Evolutionary conservation across 2,888 invertebrate genomes (phyloP).

Genomic region (Notodonta ziczac): DNA sequence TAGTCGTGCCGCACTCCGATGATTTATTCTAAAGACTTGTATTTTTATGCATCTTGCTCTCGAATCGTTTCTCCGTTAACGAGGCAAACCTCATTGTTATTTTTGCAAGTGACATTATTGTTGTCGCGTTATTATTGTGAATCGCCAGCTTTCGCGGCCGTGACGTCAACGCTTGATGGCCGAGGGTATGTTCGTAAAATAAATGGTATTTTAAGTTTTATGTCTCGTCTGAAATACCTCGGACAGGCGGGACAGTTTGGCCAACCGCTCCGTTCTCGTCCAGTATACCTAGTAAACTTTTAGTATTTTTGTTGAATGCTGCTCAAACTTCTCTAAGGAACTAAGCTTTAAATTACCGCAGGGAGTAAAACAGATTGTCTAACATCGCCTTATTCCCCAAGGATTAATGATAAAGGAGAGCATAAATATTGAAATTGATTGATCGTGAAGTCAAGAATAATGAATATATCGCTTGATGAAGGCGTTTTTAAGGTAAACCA

Average conservation of each 20-base stretch:
- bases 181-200: slow-evolving; percentile 7
- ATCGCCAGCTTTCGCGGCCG: slow-evolving; percentile 15
- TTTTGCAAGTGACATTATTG: slow-evolving; percentile 33
- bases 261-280: no score
- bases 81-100: slow-evolving; percentile 31
- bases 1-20: neutral
- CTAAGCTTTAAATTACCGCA: no score
- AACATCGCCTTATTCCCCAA: no score
- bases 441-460: no score
- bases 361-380: no score
- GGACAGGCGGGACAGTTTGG: neutral
- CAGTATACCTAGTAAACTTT: no score
- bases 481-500: no score
- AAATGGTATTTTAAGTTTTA: neutral
- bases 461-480: no score
- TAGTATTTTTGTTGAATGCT: no score
- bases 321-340: no score
- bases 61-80: neutral
- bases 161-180: slow-evolving; percentile 38
- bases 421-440: no score
- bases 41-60: slow-evolving; percentile 17
- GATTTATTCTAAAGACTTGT: neutral
- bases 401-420: no score
- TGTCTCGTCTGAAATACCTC: neutral
- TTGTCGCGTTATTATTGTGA: slow-evolving; percentile 29